Conservation (phyloP, 2,797 vertebrate species). For the Erethizon dorsatum region DNA sequence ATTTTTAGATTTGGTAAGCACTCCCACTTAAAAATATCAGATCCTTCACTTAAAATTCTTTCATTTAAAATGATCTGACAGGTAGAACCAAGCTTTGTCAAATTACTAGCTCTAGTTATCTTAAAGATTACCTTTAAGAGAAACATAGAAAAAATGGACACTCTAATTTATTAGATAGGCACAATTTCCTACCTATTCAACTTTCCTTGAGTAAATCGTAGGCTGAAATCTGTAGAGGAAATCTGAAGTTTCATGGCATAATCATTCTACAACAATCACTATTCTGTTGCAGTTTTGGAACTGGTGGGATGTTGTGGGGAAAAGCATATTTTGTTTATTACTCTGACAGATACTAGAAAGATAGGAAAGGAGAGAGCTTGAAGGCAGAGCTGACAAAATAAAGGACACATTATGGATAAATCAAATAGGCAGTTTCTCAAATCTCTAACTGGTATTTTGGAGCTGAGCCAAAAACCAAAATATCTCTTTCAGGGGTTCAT, state of each 20-base stretch:
- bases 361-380: neutral
- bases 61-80: conserved; percentile 1
- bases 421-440: neutral
- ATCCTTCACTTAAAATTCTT: neutral
- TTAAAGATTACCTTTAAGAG: neutral
- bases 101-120: neutral
- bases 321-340: neutral
- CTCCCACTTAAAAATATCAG: neutral
- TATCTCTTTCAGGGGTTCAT: neutral
- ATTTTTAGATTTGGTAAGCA: neutral
- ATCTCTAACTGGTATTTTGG: neutral
- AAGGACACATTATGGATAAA: neutral
- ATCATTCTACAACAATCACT: neutral
- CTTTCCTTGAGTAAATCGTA: neutral
- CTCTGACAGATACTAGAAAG: neutral
- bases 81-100: neutral
- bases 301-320: neutral
- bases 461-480: neutral
- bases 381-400: neutral
- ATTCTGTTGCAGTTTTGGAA: neutral
- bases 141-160: neutral
- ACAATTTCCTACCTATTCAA: neutral
- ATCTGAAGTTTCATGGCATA: neutral
- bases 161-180: neutral
- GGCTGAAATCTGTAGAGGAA: neutral